A percentile compares a stretch with the other conserved stretches of the same genome.
Evolutionary conservation across 2,113 vertebrate genomes (phyloP).

Genomic region (Pygoscelis adeliae): DNA sequence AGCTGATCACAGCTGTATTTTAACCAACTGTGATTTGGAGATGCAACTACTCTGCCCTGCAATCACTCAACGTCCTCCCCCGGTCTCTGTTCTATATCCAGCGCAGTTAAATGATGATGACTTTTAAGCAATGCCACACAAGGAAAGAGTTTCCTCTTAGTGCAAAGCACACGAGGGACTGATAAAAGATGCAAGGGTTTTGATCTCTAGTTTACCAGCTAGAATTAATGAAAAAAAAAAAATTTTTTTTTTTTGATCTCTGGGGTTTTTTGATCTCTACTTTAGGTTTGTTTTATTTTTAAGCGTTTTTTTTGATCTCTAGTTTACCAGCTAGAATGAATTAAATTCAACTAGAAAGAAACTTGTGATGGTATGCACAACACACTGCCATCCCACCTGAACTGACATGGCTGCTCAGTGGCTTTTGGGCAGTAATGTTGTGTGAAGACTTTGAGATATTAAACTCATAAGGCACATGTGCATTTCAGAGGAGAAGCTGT

Average conservation of each 20-base stretch:
- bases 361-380: background rate
- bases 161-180: slow-evolving; percentile 34
- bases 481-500: background rate
- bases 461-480: background rate
- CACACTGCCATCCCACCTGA: background rate
- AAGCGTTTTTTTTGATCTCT: background rate
- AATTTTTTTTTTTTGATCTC: slow-evolving; percentile 37
- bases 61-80: background rate
- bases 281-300: slow-evolving; percentile 30
- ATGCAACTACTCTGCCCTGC: background rate
- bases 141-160: slow-evolving; percentile 55
- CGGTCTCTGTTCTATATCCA: slow-evolving; percentile 19
- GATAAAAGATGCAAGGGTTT: slow-evolving; percentile 61
- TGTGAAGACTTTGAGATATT: background rate
- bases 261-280: slow-evolving; percentile 36
- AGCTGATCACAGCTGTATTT: background rate
- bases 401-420: background rate
- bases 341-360: background rate
- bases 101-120: slow-evolving; percentile 4
- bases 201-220: slow-evolving; percentile 58
- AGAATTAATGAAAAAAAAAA: slow-evolving; percentile 25
- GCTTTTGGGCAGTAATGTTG: background rate
- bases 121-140: slow-evolving; percentile 40
- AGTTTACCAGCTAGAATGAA: background rate
- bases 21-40: background rate